Percentiles rank a stretch among this genome's conserved stretches.
phyloP scores from a whole-genome alignment of 2,888 invertebrate genomes.

The Limnephilus rhombicus region DNA sequence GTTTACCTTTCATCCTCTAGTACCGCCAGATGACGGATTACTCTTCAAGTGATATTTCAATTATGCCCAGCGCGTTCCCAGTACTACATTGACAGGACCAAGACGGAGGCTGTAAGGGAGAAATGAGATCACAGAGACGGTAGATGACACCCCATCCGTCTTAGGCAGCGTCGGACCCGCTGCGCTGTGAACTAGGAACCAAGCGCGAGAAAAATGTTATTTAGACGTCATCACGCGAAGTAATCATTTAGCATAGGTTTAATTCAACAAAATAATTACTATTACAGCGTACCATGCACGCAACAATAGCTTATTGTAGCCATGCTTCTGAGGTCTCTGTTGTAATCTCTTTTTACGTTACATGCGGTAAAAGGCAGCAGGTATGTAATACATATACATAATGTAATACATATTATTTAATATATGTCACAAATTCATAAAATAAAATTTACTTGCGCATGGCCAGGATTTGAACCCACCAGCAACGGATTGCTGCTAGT shows the following conservation, averaged over 20 bases:
- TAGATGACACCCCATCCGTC: neutral
- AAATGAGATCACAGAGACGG: neutral
- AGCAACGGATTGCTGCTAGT: too few relatives aligned
- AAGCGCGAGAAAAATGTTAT: neutral
- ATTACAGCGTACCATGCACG: neutral
- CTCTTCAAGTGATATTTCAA: conserved; percentile 22
- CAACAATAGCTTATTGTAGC: neutral
- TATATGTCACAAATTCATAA: too few relatives aligned
- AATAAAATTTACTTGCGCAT: too few relatives aligned
- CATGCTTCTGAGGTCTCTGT: neutral
- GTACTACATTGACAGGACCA: neutral
- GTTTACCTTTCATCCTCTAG: neutral
- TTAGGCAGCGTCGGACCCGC: neutral
- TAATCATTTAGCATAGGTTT: neutral
- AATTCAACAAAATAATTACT: neutral
- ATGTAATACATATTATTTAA: too few relatives aligned
- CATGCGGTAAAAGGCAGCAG: too few relatives aligned
- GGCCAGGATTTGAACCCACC: too few relatives aligned
- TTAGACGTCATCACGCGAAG: neutral
- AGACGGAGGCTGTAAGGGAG: neutral
- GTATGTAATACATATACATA: too few relatives aligned
- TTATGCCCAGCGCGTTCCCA: neutral
- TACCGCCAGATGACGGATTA: neutral
- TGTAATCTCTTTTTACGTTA: too few relatives aligned
- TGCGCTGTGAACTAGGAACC: neutral